Evolutionary conservation across 2,113 vertebrate genomes (phyloP).

Genomic region (Ginglymostoma cirratum): DNA sequence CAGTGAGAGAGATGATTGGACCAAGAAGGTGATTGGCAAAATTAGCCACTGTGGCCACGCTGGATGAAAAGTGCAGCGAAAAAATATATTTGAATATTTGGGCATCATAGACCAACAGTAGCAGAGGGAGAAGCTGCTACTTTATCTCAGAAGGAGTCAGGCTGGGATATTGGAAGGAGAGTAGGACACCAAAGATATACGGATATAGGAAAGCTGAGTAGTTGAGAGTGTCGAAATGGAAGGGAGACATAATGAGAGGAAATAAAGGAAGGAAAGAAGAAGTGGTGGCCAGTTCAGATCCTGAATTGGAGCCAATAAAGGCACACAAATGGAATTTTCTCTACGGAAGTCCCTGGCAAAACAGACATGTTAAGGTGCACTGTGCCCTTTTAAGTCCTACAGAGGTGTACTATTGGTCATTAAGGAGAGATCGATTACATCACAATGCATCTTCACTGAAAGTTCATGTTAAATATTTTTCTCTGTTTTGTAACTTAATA

Average conservation of each 20-base stretch:
- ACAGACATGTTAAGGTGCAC: neutral
- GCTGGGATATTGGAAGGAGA: neutral
- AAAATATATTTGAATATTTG: neutral
- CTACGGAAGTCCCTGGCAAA: neutral
- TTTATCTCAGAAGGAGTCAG: too few relatives aligned
- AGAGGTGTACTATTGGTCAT: neutral
- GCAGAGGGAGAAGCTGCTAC: neutral
- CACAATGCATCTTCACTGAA: neutral
- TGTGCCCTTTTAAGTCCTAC: neutral
- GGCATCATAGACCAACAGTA: neutral
- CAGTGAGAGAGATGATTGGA: neutral
- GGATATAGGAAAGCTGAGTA: neutral
- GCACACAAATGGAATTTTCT: neutral
- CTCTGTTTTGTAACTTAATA: neutral
- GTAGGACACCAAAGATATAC: too few relatives aligned
- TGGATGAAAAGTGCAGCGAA: neutral
- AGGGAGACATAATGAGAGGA: neutral
- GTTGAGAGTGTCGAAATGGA: neutral
- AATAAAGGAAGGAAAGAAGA: too few relatives aligned
- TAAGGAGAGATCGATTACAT: neutral
- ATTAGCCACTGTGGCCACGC: neutral
- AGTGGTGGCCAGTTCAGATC: too few relatives aligned
- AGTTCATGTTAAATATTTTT: neutral
- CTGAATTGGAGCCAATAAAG: too few relatives aligned
- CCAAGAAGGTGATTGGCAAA: too few relatives aligned